Evolutionary conservation across 2,888 invertebrate species (phyloP), one percentile per base, ranked within the genome.

Genomic region (Tetrapedia diversipes): DNA sequence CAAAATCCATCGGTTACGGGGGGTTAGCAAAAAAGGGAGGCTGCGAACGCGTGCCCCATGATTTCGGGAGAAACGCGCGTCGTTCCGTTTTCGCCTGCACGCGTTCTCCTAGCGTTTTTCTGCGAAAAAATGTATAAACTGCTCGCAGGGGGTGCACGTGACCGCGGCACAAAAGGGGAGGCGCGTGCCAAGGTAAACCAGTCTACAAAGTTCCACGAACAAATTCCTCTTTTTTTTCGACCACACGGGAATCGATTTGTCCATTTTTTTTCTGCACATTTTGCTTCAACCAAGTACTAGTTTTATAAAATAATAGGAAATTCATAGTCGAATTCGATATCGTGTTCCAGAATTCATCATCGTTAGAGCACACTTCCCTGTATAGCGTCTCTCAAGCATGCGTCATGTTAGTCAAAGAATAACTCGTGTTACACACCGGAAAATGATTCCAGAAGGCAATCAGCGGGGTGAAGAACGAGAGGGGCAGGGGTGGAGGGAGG

Each of bases 1-100:
- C 71, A 77, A 65, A 60, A 68, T 69, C 53, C 83, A 69, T 84
- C 79, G 77, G 81, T 81, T 68, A 77, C 56, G 51, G 37, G 16
- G 24, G 43, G 16, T 34, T n/a, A 22, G 2, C 22, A 63, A 65
- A 60, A 82, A 47, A 57, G 43, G 63, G 54, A 65, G 43, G 51
- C 71, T 61, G 24, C 47, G 45, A 57, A 19, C 27, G 72, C 66
- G 73, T 69, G 75, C 49, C 68, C 19, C 39, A 8, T 45, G 37
- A 37, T 43, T 24, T n/a, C 24, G 37, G 32, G 22, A 39, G 60
- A 32, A 56, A 41, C 39, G 39, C 7, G 53, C 67, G 19, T 11
- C 67, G 22, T 8, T 22, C 3, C 6, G 47, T 24, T 37, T 57
- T 43, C 61, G 61, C 56, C 57, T 41, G 65, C 79, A 60, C 65